Evolutionary conservation across 2,113 vertebrate genomes (phyloP), one percentile per base, ranked within the genome.

Genomic region (Pica pica): DNA sequence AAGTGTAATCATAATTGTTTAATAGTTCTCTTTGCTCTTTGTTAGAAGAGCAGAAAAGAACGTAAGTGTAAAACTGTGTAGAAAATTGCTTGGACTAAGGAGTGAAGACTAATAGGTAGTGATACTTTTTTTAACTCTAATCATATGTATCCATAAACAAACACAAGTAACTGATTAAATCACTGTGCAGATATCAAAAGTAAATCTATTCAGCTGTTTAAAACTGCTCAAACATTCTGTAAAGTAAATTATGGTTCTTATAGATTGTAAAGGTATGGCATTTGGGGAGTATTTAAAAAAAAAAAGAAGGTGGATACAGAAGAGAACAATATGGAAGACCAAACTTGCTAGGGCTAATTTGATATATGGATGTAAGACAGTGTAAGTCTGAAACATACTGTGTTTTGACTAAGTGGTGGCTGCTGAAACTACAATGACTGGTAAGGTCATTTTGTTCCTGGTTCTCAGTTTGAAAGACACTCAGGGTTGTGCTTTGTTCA

Each of bases 1-100:
- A 74, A 83, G 85, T 79, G 76, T 92, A 74, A 87, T 89, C 41
- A 3, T 96, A 87, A 96, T 95, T 89, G 47, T 96, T 96, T 91
- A 92, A 94, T 91, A 88, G 63, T 94, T 85, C 83, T 92, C 49
- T 91, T 77, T 91, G 55, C 69, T 95, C 82, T 89, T 93, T 88
- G 71, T 86, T 91, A 46, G 76, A 94, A 93, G n/a, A 94, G 22
- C 57, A 93, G 76, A 70, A 80, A 91, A 94, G 56, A 93, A 88
- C 56, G 77, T 83, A 86, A 90, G 19, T 61, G 42, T 91, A 81
- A 89, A 96, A 86, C 71, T 73, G 41, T 71, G 24, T 80, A 77
- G 82, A 85, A 70, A 92, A 95, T 92, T 83, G 37, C 47, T 92
- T 86, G 92, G 75, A 89, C 87, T 89, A 81, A 83, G 78, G 53